Evolutionary conservation across 2,888 invertebrate genomes (phyloP).

Genomic region (Notocelia uddmanniana): DNA sequence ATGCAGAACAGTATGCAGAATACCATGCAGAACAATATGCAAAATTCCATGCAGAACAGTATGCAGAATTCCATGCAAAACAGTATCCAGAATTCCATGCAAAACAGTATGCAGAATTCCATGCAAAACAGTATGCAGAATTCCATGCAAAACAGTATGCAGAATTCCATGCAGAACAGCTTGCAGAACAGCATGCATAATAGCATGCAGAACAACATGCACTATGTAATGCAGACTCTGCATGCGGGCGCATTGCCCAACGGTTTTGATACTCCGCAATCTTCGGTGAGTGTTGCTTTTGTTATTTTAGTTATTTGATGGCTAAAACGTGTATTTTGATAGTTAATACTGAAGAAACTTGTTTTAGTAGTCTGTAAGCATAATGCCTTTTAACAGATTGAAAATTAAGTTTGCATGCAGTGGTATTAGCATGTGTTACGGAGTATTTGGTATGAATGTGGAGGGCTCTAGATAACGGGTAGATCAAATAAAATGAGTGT

Average conservation of each 20-base stretch:
- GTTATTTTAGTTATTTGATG: too few species aligned
- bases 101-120: not conserved
- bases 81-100: slow-evolving; percentile 47
- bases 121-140: slow-evolving; percentile 10
- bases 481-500: too few species aligned
- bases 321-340: too few species aligned
- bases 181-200: slow-evolving; percentile 13
- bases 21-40: slow-evolving; percentile 28
- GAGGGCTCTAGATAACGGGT: too few species aligned
- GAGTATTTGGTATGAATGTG: too few species aligned
- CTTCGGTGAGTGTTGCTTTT: slow-evolving; percentile 63
- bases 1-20: slow-evolving; percentile 49
- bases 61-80: slow-evolving; percentile 50
- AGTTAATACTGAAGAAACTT: too few species aligned
- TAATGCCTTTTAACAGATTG: too few species aligned
- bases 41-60: slow-evolving; percentile 46
- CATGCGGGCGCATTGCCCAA: slow-evolving; percentile 67
- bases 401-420: too few species aligned
- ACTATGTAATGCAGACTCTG: slow-evolving; percentile 71
- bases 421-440: too few species aligned
- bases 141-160: slow-evolving; percentile 46
- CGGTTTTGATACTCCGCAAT: slow-evolving; percentile 73
- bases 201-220: slow-evolving; percentile 46
- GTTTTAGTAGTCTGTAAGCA: too few species aligned
- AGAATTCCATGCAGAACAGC: slow-evolving; percentile 14